A percentile compares a stretch with the other conserved stretches of the same genome.
Conservation (phyloP, 64 coral and sea anemone species). For the Astreopora myriophthalma region DNA sequence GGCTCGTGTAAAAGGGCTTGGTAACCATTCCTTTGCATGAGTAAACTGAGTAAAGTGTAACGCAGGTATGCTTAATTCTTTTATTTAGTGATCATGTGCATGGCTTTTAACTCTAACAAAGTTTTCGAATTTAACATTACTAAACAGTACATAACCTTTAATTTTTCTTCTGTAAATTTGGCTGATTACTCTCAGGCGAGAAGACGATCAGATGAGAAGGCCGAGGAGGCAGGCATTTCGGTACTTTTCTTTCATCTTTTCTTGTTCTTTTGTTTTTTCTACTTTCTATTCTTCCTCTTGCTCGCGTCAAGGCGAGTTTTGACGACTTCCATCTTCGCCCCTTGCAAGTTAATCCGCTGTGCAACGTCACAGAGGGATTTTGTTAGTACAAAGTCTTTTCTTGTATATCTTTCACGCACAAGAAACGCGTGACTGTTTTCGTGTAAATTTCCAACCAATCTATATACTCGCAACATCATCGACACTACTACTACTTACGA, state of each 20-base stretch:
- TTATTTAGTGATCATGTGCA: neutral
- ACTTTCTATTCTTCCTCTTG: neutral
- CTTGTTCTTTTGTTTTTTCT: conserved; percentile 34
- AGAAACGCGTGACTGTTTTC: neutral
- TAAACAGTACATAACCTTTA: neutral
- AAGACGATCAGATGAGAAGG: conserved; percentile 56
- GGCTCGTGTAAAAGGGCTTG: too few species aligned
- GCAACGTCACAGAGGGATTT: neutral
- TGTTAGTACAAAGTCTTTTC: neutral
- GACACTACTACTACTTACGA: too few species aligned
- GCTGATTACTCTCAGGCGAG: conserved; percentile 36
- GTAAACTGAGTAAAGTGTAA: neutral
- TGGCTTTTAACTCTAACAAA: neutral
- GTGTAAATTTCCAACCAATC: neutral
- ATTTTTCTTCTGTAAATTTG: conserved; percentile 39
- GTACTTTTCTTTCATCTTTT: conserved; percentile 52
- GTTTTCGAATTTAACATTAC: neutral
- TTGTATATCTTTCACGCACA: neutral
- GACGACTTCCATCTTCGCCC: neutral
- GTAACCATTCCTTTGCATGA: neutral
- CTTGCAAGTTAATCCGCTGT: neutral
- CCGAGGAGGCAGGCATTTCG: conserved; percentile 61
- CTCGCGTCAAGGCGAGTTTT: neutral
- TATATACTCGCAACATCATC: too few species aligned
- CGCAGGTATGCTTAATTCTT: neutral